Evolutionary conservation across 2,113 vertebrate species (phyloP).

Genomic region (Megaceryle maxima): DNA sequence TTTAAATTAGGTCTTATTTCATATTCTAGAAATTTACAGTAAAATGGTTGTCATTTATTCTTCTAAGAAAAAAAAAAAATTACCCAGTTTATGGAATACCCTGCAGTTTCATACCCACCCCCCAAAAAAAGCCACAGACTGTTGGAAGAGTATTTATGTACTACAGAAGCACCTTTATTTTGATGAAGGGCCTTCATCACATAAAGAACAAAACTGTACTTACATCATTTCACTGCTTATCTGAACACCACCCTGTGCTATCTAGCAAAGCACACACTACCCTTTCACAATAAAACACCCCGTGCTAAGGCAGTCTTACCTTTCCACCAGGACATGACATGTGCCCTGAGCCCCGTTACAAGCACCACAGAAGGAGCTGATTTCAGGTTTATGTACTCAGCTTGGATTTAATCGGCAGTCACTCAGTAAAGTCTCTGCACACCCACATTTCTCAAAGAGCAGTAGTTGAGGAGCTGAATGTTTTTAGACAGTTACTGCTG

Average conservation of each 20-base stretch:
- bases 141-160: not conserved
- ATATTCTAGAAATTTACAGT: not conserved
- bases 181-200: not conserved
- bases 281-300: not conserved
- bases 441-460: not conserved
- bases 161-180: not conserved
- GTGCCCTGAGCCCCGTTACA: not conserved
- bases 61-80: rapidly evolving
- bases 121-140: not conserved
- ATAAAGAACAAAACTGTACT: not conserved
- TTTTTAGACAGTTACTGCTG: not conserved
- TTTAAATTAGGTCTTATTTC: not conserved
- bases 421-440: not conserved
- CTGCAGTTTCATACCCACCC: not conserved
- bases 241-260: not conserved
- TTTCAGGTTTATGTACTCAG: not conserved
- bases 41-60: not conserved
- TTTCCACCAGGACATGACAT: not conserved
- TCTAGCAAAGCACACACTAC: not conserved
- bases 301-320: not conserved
- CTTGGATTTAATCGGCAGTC: not conserved
- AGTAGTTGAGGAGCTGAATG: not conserved
- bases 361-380: not conserved
- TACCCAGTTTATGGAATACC: not conserved
- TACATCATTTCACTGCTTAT: not conserved